Evolutionary conservation across 2,113 vertebrate species (phyloP).

Genomic region (Stegostoma tigrinum): DNA sequence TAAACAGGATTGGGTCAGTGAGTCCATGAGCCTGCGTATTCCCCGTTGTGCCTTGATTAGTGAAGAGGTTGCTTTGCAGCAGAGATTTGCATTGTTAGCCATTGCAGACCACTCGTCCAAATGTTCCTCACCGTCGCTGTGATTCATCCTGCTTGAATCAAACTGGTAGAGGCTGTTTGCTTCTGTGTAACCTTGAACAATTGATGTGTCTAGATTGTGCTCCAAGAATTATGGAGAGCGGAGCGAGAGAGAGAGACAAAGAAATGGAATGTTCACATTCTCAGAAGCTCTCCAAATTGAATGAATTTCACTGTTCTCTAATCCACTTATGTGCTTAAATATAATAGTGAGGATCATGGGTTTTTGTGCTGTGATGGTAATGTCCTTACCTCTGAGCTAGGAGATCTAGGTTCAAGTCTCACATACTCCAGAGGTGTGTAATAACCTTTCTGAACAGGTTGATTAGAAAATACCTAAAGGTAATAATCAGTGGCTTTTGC

Average conservation of each 20-base stretch:
- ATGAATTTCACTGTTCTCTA: not conserved
- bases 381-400: too few species aligned
- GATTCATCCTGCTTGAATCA: conserved; percentile 17
- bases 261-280: not conserved
- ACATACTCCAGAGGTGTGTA: too few species aligned
- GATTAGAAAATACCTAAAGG: too few species aligned
- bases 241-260: conserved; percentile 11
- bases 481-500: too few species aligned
- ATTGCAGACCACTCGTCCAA: not conserved
- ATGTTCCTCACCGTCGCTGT: not conserved
- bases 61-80: not conserved
- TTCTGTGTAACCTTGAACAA: not conserved
- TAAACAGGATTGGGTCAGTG: not conserved
- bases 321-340: not conserved
- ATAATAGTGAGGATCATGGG: not conserved
- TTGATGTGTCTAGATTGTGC: not conserved
- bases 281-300: not conserved
- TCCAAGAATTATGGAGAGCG: not conserved
- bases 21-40: not conserved
- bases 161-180: not conserved
- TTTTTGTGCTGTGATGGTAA: not conserved
- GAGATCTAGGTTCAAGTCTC: too few species aligned
- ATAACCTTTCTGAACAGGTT: too few species aligned
- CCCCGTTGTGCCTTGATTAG: not conserved
- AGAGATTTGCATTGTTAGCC: not conserved